Base-by-base conservation (phyloP, 2,888 invertebrate species). In the Pseudoips prasinana region DNA sequence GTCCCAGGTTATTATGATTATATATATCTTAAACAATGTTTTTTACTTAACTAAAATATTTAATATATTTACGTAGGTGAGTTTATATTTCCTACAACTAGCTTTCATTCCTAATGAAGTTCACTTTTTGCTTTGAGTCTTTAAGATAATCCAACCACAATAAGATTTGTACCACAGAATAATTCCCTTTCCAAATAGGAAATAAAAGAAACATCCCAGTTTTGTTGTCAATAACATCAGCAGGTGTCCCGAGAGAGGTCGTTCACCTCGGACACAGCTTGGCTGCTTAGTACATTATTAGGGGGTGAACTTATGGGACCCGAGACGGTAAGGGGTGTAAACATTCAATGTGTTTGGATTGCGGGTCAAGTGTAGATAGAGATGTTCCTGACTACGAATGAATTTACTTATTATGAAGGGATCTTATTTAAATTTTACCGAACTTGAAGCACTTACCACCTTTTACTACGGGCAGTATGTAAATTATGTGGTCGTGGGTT, bases 161-260 rank as follows among this genome's bases (percentile, higher is more conserved):
- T n/a, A n/a, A n/a, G n/a, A n/a, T n/a, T n/a, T n/a, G n/a, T n/a
- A n/a, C n/a, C n/a, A n/a, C n/a, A n/a, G n/a, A n/a, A n/a, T n/a
- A n/a, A n/a, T n/a, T n/a, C n/a, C n/a, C 46, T 35, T 22, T 54
- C 58, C 50, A 38, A 53, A 46, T 56, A 61, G 62, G 64, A 72
- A 82, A 83, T 81, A 80, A 83, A 84, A 83, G 80, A 73, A 83
- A 80, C 73, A 72, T 66, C 67, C 67, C 64, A 67, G 53, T 56
- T 56, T 51, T 71, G 78, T 79, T 87, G 87, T 85, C 86, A 84
- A 81, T 81, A 82, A 83, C 85, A 85, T 81, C 81, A 78, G 79
- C 74, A 79, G 82, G 80, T 77, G 80, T 82, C 83, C 78, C 79
- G 58, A 46, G 66, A 81, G 67, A 82, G 82, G 81, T 79, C 82